Base-by-base conservation (phyloP, 2,888 invertebrate genomes). In the Drosophila crucigera region DNA sequence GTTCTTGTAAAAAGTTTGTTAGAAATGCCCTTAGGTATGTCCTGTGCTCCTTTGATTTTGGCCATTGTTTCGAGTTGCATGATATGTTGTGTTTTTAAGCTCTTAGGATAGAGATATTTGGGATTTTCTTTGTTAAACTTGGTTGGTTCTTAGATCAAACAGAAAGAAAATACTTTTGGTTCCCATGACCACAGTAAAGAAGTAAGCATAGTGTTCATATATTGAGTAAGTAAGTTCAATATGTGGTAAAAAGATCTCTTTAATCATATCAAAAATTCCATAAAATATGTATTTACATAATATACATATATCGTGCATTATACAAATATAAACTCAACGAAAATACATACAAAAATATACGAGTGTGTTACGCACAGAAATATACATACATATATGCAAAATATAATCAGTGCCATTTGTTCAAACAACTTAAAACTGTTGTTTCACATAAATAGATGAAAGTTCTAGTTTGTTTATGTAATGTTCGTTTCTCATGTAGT, bases 361-460 rank as follows among this genome's bases (percentile, higher is more conserved):
- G 4, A 56, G 55, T 39, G 55, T 37, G 5, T 56, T 64, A 60
- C 73, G 47, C 87, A 86, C 70, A 83, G 77, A 83, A 80, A 88
- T 80, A 84, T 68, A 66, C 39, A 41, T 72, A 74, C 33, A 54
- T 68, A 73, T 78, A 73, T 73, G 78, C 68, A 78, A 86, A 89
- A 73, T 89, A 75, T 75, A 89, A 86, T 84, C 87, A 87, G 83
- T 84, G 84, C 84, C 53, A 60, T 82, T 83, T 60, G 49, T 60
- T 56, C 16, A 84, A 82, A 89, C 87, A 84, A 86, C 89, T 89
- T 50, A 83, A 89, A 89, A 84, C 69, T 86, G 83, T 89, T 84
- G 83, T 83, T n/a, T 67, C 22, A 22, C n/a, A 19, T 37, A 53
- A 60, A 47, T 71, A 28, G 72, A 54, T 33, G 39, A 33, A 71